Percentiles rank a stretch among this genome's conserved stretches.
phyloP scores from a whole-genome alignment of 2,888 invertebrate genomes.

The Calameuta filiformis region DNA sequence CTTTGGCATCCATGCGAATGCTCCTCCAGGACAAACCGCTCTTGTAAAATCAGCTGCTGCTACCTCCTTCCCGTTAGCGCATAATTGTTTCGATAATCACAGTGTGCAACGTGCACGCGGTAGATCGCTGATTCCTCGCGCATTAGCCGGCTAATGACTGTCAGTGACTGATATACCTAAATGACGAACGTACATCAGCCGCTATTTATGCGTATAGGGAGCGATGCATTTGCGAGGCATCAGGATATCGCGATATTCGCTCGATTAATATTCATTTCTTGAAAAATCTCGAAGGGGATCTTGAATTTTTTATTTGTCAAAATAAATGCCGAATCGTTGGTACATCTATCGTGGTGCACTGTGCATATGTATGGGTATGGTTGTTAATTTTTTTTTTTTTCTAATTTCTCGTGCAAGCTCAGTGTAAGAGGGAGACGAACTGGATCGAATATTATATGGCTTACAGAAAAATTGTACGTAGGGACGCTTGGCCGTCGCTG shows the following conservation, averaged over 20 bases:
- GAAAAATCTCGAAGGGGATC: not conserved
- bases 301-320: not conserved
- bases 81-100: constrained; percentile 8
- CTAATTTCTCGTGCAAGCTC: not conserved
- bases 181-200: not conserved
- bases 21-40: not conserved
- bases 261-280: not conserved
- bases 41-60: constrained; percentile 6
- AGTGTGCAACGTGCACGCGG: not conserved
- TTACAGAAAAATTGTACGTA: not conserved
- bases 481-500: not conserved
- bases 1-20: not conserved
- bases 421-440: not conserved
- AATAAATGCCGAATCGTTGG: not conserved
- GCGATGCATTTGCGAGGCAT: not conserved
- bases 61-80: constrained; percentile 1
- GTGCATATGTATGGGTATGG: not conserved
- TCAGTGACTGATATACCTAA: not conserved
- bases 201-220: not conserved
- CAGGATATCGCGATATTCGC: not conserved
- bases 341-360: not conserved
- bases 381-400: not conserved
- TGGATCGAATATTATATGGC: not conserved
- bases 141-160: not conserved
- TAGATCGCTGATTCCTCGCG: not conserved